phyloP scores from a whole-genome alignment of 2,113 vertebrate species.

The Rhipidura dahli region DNA sequence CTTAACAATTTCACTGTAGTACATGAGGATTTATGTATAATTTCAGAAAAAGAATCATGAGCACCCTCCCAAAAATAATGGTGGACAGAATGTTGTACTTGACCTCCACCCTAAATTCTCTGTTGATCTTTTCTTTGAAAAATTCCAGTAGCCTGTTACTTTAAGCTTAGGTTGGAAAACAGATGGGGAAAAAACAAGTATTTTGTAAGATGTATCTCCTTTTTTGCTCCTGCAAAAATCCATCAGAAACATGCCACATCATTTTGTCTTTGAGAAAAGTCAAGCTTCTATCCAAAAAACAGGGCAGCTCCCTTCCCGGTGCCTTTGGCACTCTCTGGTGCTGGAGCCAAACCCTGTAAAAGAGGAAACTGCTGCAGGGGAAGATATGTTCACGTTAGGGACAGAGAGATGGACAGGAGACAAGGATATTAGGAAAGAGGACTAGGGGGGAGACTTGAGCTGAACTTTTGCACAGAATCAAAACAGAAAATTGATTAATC shows the following conservation, averaged over 20 bases:
- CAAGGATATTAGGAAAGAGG: neutral
- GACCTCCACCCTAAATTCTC: neutral
- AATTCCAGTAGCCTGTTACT: neutral
- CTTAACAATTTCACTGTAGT: neutral
- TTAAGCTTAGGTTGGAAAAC: neutral
- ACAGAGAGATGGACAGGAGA: neutral
- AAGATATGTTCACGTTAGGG: neutral
- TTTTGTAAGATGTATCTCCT: neutral
- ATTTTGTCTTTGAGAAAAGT: neutral
- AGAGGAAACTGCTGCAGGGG: neutral
- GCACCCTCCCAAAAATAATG: neutral
- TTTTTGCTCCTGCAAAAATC: neutral
- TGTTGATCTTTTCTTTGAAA: neutral
- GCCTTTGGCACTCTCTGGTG: neutral
- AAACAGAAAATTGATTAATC: neutral
- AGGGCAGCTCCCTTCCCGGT: neutral
- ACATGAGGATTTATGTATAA: neutral
- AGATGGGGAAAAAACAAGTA: neutral
- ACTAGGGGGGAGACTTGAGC: fast-evolving
- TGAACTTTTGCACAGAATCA: neutral
- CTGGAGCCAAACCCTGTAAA: neutral
- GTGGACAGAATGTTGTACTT: neutral
- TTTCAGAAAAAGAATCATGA: neutral
- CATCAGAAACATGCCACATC: neutral
- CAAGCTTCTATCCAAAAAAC: neutral